Percentiles rank a stretch among this genome's conserved stretches.
Evolutionary conservation across 2,888 invertebrate genomes (phyloP).

Genomic region (Hipparchia semele): DNA sequence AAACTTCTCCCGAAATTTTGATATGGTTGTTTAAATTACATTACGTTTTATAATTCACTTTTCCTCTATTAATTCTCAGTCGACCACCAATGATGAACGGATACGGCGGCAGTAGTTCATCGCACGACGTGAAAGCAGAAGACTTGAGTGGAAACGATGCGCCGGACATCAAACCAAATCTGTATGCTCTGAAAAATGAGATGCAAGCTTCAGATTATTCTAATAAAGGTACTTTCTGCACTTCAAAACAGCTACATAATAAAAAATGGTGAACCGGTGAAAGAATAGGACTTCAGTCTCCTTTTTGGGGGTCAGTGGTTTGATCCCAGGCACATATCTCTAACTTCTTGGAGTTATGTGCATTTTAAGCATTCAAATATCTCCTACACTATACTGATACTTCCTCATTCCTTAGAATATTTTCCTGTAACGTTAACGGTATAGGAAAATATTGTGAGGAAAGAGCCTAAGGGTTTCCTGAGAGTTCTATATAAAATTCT

Average conservation of each 20-base stretch:
- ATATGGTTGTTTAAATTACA: neutral
- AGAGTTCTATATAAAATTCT: no score
- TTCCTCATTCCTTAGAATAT: no score
- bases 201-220: constrained; percentile 79
- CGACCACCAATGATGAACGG: constrained; percentile 76
- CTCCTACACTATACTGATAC: no score
- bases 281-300: no score
- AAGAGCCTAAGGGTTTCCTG: no score
- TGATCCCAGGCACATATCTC: no score
- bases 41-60: neutral
- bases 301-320: no score
- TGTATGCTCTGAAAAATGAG: constrained; percentile 77
- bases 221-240: constrained; percentile 66
- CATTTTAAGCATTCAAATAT: no score
- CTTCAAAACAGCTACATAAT: neutral
- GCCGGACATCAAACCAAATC: constrained; percentile 76
- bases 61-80: constrained; percentile 46
- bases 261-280: neutral
- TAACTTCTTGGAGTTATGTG: no score
- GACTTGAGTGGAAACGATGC: constrained; percentile 72
- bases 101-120: constrained; percentile 71
- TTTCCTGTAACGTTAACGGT: no score
- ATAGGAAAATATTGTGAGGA: no score
- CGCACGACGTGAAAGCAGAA: constrained; percentile 77
- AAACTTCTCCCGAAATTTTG: no score